phyloP scores from a whole-genome alignment of 1,140 invertebrate species.

The Plutomurus gul region DNA sequence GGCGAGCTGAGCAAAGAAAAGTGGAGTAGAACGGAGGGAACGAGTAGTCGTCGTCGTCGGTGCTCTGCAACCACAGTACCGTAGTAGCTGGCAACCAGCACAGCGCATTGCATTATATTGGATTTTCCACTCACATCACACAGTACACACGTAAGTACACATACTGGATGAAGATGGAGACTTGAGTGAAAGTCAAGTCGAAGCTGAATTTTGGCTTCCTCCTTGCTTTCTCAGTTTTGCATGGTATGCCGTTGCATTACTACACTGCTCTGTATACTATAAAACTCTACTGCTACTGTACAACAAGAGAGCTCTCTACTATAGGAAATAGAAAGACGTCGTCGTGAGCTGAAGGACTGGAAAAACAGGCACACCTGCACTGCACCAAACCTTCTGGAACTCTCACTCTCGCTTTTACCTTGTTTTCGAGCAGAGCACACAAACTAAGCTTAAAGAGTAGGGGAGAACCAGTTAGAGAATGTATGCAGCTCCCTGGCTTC shows the following conservation, averaged over 20 bases:
- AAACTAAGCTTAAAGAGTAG: no score
- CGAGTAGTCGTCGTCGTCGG: no score
- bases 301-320: neutral
- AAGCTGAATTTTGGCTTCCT: slow-evolving; percentile 12
- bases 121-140: neutral
- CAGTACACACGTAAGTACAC: neutral
- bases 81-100: neutral
- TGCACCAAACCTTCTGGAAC: slow-evolving; percentile 13
- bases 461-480: neutral
- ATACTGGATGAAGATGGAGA: neutral
- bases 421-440: neutral
- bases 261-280: neutral
- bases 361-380: slow-evolving; percentile 18
- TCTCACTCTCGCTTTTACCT: slow-evolving; percentile 22
- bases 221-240: neutral
- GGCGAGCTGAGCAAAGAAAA: no score
- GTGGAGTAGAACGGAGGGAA: no score
- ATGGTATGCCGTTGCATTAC: neutral
- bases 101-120: slow-evolving; percentile 23
- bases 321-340: neutral
- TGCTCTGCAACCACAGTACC: neutral
- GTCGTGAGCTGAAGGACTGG: neutral
- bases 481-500: no score
- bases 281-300: neutral
- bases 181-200: neutral